Evolutionary conservation across 2,888 invertebrate genomes (phyloP), one percentile per base, ranked within the genome.

Genomic region (Tenthredo amoena): DNA sequence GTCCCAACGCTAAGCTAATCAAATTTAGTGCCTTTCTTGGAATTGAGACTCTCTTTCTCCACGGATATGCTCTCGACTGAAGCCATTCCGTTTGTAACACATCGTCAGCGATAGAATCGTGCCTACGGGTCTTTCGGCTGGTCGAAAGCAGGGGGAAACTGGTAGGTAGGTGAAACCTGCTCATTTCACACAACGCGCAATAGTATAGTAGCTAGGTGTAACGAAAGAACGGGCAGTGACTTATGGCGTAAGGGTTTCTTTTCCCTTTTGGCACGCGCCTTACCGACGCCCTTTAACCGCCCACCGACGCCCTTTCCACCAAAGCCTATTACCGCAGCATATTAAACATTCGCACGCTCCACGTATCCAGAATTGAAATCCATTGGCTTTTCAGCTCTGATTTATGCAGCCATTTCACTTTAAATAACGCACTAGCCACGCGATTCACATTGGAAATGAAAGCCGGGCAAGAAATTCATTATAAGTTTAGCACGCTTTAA

Each of bases 281-380:
- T 71, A 43, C 68, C 43, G 21, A 65, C 83, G 82, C 82, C 79
- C 79, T 79, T n/a, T n/a, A 79, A 79, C 58, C 79, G 34, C 79
- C 79, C 58, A 79, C 18, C 43, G 79, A 58, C 50, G n/a, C 81
- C 47, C 83, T 47, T 68, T 37, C 43, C 43, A 68, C 65, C 71
- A 18, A 43, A 82, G 71, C 83, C 83, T 71, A 83, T 83, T 71
- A 83, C 83, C 83, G 68, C 65, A 47, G 83, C 83, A 68, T 83
- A 68, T 83, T 83, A 83, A 83, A 83, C 83, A 71, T 83, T 83
- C 83, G 83, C 83, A 83, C 83, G 71, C 83, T 65, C 71, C 65
- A 40, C 71, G 71, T 71, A 71, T 71, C 68, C 68, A 83, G 65
- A 71, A 83, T 83, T 83, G 83, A 83, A 83, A 83, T 83, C 83